Percentiles rank a stretch among this genome's conserved stretches.
These are phyloP conservation scores for Zoanthus sansibaricus DNA, from an alignment of 92 coral and sea anemone species.

Conservation along the genomic window DNA sequence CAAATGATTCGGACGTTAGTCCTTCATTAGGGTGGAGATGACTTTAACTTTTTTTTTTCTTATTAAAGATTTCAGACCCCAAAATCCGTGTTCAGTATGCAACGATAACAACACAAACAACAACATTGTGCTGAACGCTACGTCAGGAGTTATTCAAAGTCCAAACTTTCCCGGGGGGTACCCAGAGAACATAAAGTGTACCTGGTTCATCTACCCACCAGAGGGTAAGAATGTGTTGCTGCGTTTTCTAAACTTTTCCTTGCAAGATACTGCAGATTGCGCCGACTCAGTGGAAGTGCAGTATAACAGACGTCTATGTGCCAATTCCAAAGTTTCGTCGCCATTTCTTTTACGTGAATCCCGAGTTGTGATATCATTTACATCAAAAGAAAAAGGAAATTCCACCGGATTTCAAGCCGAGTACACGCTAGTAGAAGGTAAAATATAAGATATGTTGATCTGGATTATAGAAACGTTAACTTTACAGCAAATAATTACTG, in stretches of 20 bases:
- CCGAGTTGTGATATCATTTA: conserved; percentile 15
- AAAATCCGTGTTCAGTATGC: conserved; percentile 37
- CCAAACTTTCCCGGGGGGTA: conserved; percentile 36
- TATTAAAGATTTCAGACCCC: conserved; percentile 16
- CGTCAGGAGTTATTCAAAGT: conserved; percentile 26
- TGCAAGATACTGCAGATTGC: background rate
- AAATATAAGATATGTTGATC: background rate
- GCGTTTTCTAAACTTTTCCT: conserved; percentile 19
- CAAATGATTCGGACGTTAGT: no score
- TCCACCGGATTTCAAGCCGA: conserved; percentile 35
- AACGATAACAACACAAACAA: conserved; percentile 23
- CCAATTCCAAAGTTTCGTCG: background rate
- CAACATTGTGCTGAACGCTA: conserved; percentile 14
- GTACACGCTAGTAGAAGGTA: conserved; percentile 17
- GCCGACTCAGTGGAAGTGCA: conserved; percentile 24
- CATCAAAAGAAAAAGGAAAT: conserved; percentile 8
- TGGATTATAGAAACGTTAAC: no score
- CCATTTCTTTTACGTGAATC: conserved; percentile 21
- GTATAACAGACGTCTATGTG: conserved; percentile 13
- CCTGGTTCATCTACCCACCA: conserved; percentile 25
- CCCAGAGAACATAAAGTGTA: background rate
- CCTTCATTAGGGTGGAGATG: background rate
- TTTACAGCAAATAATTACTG: no score
- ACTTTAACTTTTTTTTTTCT: background rate
- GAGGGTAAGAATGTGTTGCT: background rate